Conservation (phyloP, 2,113 vertebrate genomes). For the Dermatemys mawii region DNA sequence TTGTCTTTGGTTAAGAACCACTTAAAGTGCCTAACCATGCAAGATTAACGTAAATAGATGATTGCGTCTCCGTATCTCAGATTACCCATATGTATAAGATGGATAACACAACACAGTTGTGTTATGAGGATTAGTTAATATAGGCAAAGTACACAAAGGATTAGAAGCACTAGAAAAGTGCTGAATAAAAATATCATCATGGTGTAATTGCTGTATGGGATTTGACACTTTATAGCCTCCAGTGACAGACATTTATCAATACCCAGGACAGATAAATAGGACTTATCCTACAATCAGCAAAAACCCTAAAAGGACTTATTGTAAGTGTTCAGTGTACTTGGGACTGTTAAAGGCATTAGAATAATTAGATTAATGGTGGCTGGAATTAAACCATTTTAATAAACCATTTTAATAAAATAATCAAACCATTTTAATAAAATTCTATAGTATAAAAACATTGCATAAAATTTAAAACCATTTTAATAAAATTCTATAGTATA, state of each 20-base stretch:
- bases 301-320: not conserved
- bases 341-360: not conserved
- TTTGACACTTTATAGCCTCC: not conserved
- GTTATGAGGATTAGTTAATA: not conserved
- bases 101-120: not conserved
- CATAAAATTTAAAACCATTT: no score
- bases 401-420: not conserved
- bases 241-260: not conserved
- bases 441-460: not conserved
- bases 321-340: not conserved
- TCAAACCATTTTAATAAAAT: no score
- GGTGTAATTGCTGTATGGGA: not conserved
- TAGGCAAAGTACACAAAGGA: not conserved
- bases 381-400: no score
- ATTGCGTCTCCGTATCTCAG: not conserved
- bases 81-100: accelerated
- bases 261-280: not conserved
- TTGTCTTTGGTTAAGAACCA: not conserved
- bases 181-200: not conserved
- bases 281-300: not conserved
- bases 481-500: no score
- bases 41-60: not conserved
- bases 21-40: not conserved
- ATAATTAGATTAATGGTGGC: not conserved
- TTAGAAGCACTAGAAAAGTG: not conserved